Evolutionary conservation across 2,113 vertebrate species (phyloP), one percentile per base, ranked within the genome.

Genomic region (Heptranchias perlo): DNA sequence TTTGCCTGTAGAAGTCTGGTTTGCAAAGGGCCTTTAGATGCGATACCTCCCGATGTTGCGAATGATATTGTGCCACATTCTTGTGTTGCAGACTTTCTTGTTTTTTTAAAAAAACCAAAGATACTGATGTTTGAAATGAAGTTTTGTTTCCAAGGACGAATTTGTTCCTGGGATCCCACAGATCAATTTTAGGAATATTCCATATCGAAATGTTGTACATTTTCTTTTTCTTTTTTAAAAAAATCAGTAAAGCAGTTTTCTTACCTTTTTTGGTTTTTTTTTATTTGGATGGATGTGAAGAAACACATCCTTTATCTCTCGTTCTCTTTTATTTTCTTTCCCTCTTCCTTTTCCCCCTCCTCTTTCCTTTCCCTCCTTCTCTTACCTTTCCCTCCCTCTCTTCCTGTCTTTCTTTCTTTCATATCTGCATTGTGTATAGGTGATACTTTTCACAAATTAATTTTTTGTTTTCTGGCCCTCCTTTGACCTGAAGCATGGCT

Each of bases 141-240:
- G 91, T 67, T 47, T 65, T 13, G 39, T 94, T 94, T 47, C 93
- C 23, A 28, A 47, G 93, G 61, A 14, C 21, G n/a, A 67, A 54
- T 65, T 49, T 67, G n/a, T 94, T 61, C 39, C 39, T 67, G 8
- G 14, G 23, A 28, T 47, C 93, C 23, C 23, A 35, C 47, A 18
- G 52, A 58, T 91, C 47, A 58, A 35, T 35, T 18, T 94, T 67
- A 13, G 62, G 93, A 94, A 49, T 14, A 47, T 94, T 67, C 62
- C 67, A 44, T 67, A 94, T 21, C 25, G n/a, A 67, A 67, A 94
- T 67, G 93, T 94, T 94, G 91, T 64, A 94, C 86, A 67, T 67
- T 67, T 65, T 92, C n/a, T 93, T 39, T 14, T 39, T 67, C 47
- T 65, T 92, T 58, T 93, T 39, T 14, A 39, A 94, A 44, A 47